These are phyloP conservation scores for Cydia pomonella DNA, from an alignment of 1,140 invertebrate species.

Conservation along the genomic window DNA sequence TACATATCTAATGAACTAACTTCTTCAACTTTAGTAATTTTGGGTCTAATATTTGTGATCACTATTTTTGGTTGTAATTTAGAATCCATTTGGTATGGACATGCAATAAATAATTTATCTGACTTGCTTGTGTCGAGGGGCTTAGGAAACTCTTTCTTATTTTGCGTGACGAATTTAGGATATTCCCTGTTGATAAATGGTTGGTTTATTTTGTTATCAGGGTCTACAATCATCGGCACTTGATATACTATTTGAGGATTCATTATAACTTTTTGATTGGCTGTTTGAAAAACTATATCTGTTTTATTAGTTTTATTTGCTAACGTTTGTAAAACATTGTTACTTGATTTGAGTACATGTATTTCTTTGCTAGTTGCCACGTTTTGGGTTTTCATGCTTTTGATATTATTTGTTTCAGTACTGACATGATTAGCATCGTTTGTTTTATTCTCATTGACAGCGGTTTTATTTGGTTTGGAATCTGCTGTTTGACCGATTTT, in stretches of 20 bases:
- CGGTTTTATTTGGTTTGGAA: constrained; percentile 43
- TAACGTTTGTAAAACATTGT: constrained; percentile 59
- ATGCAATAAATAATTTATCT: constrained; percentile 64
- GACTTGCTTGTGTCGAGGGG: constrained; percentile 50
- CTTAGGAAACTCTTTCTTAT: constrained; percentile 53
- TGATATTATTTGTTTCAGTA: constrained; percentile 34
- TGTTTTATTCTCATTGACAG: constrained; percentile 51
- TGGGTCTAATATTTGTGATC: constrained; percentile 63
- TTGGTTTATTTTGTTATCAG: constrained; percentile 57
- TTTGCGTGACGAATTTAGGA: constrained; percentile 49
- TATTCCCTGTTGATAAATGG: constrained; percentile 51
- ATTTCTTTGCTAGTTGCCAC: constrained; percentile 54
- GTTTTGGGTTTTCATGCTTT: constrained; percentile 43
- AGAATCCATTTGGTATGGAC: constrained; percentile 67
- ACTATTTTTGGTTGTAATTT: constrained; percentile 69
- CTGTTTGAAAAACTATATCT: constrained; percentile 58
- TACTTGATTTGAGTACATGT: constrained; percentile 59
- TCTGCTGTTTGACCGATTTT: constrained; percentile 51
- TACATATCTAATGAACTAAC: constrained; percentile 73
- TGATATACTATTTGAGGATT: constrained; percentile 74
- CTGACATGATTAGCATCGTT: constrained; percentile 45
- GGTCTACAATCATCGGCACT: constrained; percentile 70
- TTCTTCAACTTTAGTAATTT: constrained; percentile 58
- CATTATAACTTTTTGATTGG: constrained; percentile 62
- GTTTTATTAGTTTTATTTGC: constrained; percentile 60